Evolutionary conservation across 2,797 vertebrate genomes (phyloP).

Genomic region (Aythya fuligula): DNA sequence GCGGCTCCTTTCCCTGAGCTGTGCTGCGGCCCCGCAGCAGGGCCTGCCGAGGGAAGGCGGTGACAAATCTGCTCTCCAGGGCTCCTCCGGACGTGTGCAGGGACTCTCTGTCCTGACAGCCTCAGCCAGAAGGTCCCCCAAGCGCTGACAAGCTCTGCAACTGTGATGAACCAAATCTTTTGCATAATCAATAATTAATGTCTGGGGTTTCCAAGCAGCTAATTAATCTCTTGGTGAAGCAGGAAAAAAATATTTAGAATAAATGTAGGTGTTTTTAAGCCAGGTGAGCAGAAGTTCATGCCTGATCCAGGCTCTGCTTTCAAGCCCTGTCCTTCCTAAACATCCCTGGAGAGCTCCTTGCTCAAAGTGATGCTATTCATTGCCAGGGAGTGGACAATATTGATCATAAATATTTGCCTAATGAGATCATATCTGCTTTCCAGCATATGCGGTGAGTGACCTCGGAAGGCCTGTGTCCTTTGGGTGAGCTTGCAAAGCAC

Average conservation of each 20-base stretch:
- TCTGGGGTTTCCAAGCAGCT: conserved; percentile 50
- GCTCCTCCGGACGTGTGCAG: neutral
- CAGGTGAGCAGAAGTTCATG: neutral
- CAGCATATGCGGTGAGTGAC: conserved; percentile 15
- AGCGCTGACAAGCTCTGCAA: conserved; percentile 24
- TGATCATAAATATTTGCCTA: conserved; percentile 60
- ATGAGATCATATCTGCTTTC: conserved; percentile 49
- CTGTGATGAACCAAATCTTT: conserved; percentile 54
- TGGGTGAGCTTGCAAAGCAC: conserved; percentile 4
- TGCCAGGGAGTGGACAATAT: conserved; percentile 12
- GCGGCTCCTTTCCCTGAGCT: neutral
- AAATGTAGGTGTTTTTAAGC: conserved; percentile 13
- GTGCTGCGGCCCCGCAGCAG: accelerated
- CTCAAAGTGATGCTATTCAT: neutral
- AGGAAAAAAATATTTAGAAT: conserved; percentile 9
- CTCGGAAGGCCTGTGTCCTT: conserved; percentile 22
- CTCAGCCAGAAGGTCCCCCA: neutral
- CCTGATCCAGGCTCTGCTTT: neutral
- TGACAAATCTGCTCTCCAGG: neutral
- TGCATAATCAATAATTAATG: conserved; percentile 68
- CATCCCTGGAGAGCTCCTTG: neutral
- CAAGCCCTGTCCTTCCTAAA: neutral
- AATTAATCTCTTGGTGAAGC: conserved; percentile 47
- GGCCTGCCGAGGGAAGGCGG: neutral
- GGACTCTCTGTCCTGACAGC: neutral